Evolutionary conservation across 2,113 vertebrate species (phyloP).

Genomic region (Malaclemys terrapin): DNA sequence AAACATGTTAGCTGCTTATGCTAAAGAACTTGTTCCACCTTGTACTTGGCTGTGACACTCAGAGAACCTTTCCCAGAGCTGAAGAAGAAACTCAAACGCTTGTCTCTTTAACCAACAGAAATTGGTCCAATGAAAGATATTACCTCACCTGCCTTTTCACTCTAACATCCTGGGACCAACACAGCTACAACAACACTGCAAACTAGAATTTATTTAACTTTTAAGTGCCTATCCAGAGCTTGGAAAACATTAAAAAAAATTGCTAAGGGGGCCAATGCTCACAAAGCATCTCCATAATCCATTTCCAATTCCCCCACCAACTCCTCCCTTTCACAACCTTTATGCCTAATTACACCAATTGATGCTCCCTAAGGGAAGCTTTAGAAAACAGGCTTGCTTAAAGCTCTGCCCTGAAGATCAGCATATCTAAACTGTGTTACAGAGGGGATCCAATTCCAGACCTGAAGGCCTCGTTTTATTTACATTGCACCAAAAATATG

Average conservation of each 20-base stretch:
- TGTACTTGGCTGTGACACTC: background rate
- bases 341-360: background rate
- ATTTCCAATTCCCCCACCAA: background rate
- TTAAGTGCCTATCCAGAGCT: background rate
- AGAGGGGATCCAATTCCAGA: background rate
- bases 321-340: background rate
- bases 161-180: background rate
- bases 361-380: background rate
- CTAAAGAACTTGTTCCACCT: background rate
- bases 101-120: background rate
- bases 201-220: background rate
- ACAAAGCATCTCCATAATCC: background rate
- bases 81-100: background rate
- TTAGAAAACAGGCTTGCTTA: too few species aligned
- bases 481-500: background rate
- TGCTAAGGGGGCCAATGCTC: background rate
- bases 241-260: background rate
- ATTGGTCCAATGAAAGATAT: background rate
- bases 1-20: background rate
- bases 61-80: background rate
- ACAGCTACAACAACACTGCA: background rate
- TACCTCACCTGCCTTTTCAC: background rate
- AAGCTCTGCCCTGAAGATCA: too few species aligned
- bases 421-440: background rate
- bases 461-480: background rate